Conservation (phyloP, 2,113 vertebrate genomes). For the Phoxinus phoxinus region DNA sequence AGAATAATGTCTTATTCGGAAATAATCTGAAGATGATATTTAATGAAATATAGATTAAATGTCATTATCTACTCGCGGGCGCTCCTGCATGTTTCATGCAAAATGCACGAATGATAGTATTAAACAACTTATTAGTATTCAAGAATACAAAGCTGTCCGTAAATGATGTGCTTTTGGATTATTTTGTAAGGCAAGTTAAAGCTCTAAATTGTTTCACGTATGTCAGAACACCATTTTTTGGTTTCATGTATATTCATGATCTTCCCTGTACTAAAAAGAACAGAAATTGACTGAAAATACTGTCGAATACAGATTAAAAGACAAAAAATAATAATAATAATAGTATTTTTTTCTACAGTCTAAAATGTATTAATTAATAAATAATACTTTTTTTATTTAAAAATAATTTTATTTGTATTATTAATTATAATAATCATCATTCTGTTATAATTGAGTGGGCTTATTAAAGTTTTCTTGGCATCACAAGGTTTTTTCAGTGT, state of each 20-base stretch:
- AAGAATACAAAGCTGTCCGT: neutral
- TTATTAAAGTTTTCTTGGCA: no score
- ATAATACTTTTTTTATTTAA: no score
- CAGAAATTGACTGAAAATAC: neutral
- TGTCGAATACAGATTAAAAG: neutral
- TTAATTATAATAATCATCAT: no score
- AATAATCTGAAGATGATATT: constrained; percentile 11
- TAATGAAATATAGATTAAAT: constrained; percentile 19
- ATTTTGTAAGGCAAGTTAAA: neutral
- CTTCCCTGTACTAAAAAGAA: neutral
- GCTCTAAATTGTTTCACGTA: neutral
- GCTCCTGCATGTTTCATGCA: neutral
- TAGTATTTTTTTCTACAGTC: no score
- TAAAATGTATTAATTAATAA: no score
- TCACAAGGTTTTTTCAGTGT: no score
- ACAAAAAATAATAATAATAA: neutral
- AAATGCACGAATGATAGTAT: neutral
- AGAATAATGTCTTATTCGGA: neutral
- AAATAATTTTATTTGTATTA: no score
- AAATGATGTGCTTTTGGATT: neutral
- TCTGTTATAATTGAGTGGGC: no score
- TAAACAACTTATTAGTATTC: neutral
- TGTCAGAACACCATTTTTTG: neutral
- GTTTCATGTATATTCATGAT: neutral
- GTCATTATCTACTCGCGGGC: neutral